Evolutionary conservation across 2,888 invertebrate species (phyloP), one percentile per base, ranked within the genome.

Genomic region (Metacarcinus magister): DNA sequence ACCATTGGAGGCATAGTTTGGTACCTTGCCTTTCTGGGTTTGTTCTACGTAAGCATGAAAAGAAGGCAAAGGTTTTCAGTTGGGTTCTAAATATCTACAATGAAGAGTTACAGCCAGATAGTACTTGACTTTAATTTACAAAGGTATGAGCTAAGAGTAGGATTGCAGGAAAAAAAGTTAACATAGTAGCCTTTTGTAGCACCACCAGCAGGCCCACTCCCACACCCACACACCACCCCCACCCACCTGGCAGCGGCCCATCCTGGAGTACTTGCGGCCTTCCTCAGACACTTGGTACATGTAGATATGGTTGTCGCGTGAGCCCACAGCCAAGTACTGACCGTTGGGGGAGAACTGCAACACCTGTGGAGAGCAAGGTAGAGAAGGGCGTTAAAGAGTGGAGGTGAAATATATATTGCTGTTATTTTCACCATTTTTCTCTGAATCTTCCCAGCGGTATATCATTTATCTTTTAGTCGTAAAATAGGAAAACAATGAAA

Each of bases 271-370:
- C 97, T 98, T 98, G 28, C 98, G 98, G n/a, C 98, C 98, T 97
- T 98, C 98, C 96, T 98, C 98, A 94, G 98, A 98, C 4, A 98
- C 98, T 97, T 99, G 98, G 98, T 99, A 99, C 97, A 99, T 98
- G 98, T 99, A 99, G 97, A 99, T 98, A 97, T 98, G 98, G 98
- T 99, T 99, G 98, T 99, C 99, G 19, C 99, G 98, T 0, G 99
- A 99, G 8, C 99, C 99, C 94, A 99, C 97, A 19, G 99, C 99
- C 95, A 99, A 98, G 97, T 98, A 98, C 97, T 98, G 98, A 97
- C 99, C 99, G 98, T 99, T 98, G 93, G 98, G 98, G 0, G 98
- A 98, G 97, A 98, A 99, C 97, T 98, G 98, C 96, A 98, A 98
- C n/a, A 98, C 98, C 98, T 98, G 97, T 10, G 44, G 46, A 67